Percentiles rank a stretch among this genome's conserved stretches.
These are phyloP conservation scores for Camponotus pennsylvanicus DNA, from an alignment of 1,140 invertebrate genomes.

Conservation along the genomic window DNA sequence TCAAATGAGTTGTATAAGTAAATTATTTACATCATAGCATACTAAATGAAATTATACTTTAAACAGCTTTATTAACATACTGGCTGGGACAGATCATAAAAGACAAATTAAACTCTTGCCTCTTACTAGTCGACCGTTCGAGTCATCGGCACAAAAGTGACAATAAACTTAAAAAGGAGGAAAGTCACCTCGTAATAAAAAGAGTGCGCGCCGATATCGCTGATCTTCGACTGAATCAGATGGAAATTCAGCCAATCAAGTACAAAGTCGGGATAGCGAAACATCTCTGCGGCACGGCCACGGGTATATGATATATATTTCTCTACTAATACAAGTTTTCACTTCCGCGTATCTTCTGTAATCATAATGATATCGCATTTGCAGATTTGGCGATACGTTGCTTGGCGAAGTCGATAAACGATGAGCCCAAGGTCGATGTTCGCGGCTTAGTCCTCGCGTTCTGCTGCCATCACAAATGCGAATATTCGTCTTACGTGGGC, in stretches of 20 bases:
- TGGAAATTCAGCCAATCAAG: slow-evolving; percentile 84
- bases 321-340: neutral
- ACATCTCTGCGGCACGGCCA: slow-evolving; percentile 94
- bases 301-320: slow-evolving; percentile 86
- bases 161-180: slow-evolving; percentile 89
- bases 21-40: neutral
- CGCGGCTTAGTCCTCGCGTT: slow-evolving; percentile 91
- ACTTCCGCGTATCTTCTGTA: neutral
- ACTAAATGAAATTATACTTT: slow-evolving; percentile 11
- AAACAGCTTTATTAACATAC: slow-evolving; percentile 90
- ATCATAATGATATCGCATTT: slow-evolving; percentile 58
- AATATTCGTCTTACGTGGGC: slow-evolving; percentile 90
- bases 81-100: slow-evolving; percentile 89
- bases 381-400: slow-evolving; percentile 91
- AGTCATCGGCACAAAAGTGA: slow-evolving; percentile 93
- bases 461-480: slow-evolving; percentile 95
- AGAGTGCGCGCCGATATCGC: slow-evolving; percentile 91
- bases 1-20: neutral
- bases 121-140: slow-evolving; percentile 92
- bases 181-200: slow-evolving; percentile 85
- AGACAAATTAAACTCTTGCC: slow-evolving; percentile 84
- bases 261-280: slow-evolving; percentile 92
- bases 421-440: slow-evolving; percentile 80
- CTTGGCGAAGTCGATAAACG: slow-evolving; percentile 84
- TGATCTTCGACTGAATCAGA: slow-evolving; percentile 89